These are phyloP conservation scores for Thereva nobilitata DNA, from an alignment of 2,888 invertebrate species.

Conservation along the genomic window DNA sequence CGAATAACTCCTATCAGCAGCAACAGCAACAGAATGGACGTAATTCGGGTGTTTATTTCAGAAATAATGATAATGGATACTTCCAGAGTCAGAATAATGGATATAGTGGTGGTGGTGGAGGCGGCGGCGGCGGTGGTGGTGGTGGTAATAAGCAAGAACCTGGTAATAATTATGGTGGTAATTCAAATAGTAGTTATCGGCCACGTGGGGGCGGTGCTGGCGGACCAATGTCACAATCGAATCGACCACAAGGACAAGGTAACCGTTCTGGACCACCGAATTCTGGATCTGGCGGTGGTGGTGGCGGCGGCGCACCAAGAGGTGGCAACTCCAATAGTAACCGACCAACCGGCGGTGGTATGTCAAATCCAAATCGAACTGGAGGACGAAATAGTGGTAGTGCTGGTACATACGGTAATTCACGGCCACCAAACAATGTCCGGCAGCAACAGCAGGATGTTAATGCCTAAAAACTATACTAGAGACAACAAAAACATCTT, in stretches of 20 bases:
- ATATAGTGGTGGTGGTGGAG: constrained; percentile 38
- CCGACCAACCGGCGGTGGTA: constrained; percentile 49
- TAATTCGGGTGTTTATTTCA: constrained; percentile 38
- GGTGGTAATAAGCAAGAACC: constrained; percentile 40
- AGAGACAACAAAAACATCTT: constrained; percentile 7
- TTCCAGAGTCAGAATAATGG: constrained; percentile 40
- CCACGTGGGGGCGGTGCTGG: constrained; percentile 48
- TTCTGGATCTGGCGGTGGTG: constrained; percentile 43
- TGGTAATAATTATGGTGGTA: constrained; percentile 45
- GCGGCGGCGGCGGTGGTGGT: constrained; percentile 48
- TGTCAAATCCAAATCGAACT: constrained; percentile 34
- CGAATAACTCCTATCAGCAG: constrained; percentile 41
- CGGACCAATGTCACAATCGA: constrained; percentile 42
- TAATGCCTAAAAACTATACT: constrained; percentile 35
- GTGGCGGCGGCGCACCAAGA: constrained; percentile 44
- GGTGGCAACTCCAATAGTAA: constrained; percentile 47
- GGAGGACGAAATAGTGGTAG: constrained; percentile 26
- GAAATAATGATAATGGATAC: constrained; percentile 38
- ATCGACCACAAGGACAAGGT: no score
- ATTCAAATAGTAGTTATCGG: constrained; percentile 42
- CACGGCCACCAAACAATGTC: constrained; percentile 39
- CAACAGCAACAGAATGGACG: constrained; percentile 37
- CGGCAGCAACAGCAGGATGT: constrained; percentile 39
- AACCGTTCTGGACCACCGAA: constrained; percentile 12
- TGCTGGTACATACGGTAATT: constrained; percentile 30